Evolutionary conservation across 2,797 vertebrate species (phyloP), one percentile per base, ranked within the genome.

Genomic region (Urocyon cinereoargenteus): DNA sequence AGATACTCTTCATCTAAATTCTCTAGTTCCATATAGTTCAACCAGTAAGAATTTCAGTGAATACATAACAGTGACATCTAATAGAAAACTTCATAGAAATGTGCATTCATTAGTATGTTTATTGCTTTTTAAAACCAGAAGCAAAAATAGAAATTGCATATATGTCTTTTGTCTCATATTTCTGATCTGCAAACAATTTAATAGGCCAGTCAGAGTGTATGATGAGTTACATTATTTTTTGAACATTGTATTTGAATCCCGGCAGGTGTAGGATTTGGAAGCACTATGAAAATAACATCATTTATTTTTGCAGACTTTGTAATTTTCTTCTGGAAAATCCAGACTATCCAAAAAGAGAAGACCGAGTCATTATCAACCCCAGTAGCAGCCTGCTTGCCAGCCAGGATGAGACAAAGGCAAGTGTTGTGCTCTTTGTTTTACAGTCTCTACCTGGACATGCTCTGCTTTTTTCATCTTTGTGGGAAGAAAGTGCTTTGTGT

Each of bases 251-350:
- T 0, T 21, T 82, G 55, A 94, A 49, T 92, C 83, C 81, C 1
- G 16, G 16, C 10, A 90, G 57, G 68, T 86, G n/a, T 51, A 70
- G 51, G 78, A 34, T 59, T 96, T 94, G 24, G 22, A 88, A 94
- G 31, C 45, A 81, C 2, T 89, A 3, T 72, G 82, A 90, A 93
- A 86, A 13, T 98, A 95, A 94, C 40, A 28, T 3, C 96, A 1
- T 93, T 98, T 99, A 34, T 99, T 97, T 98, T 98, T 98, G 59
- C 98, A 99, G 99, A 96, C 99, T 99, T 98, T 99, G 99, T 99
- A 99, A 99, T 99, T 99, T 99, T 98, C 99, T 99, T 98, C 98
- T 99, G 99, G 99, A 99, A 98, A 99, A 99, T 94, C 99, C 99
- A 68, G 99, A 99, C 97, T 99, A 99, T 98, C 99, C 99, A 83